Conservation (phyloP, 1,140 invertebrate species). For the Trichomalopsis sarcophagae region DNA sequence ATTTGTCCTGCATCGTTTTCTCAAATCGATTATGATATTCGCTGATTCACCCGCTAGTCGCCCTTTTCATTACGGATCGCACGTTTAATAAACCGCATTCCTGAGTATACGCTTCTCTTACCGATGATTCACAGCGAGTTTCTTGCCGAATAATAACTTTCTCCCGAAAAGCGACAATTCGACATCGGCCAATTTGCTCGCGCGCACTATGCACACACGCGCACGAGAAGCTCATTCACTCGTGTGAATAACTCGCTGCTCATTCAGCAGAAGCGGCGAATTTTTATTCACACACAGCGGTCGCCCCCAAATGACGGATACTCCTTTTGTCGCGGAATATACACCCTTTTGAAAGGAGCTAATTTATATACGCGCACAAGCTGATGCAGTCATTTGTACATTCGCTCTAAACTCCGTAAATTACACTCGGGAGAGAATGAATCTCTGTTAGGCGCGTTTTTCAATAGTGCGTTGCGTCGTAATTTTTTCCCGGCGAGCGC, state of each 20-base stretch:
- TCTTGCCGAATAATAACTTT: background rate
- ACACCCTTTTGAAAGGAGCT: constrained; percentile 38
- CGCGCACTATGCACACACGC: too few species aligned
- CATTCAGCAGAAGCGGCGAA: background rate
- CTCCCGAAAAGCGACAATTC: background rate
- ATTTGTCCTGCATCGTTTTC: background rate
- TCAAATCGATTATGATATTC: background rate
- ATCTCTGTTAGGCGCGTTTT: constrained; percentile 30
- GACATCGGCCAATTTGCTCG: too few species aligned
- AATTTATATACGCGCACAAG: constrained; percentile 32
- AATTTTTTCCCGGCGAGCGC: constrained; percentile 9
- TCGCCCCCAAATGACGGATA: constrained; percentile 37
- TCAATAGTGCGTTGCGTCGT: constrained; percentile 42
- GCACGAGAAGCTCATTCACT: too few species aligned
- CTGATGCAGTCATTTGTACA: constrained; percentile 45
- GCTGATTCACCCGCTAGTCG: background rate
- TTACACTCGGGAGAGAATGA: constrained; percentile 37
- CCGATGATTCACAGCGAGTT: too few species aligned
- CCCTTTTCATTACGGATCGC: too few species aligned
- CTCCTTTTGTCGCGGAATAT: constrained; percentile 25
- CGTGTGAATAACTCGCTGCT: background rate
- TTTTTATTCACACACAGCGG: background rate
- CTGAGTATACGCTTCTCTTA: too few species aligned
- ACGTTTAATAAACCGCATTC: background rate
- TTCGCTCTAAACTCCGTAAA: constrained; percentile 46